These are phyloP conservation scores for Tokudaia muenninki DNA, from an alignment of 2,797 vertebrate genomes.

Conservation along the genomic window DNA sequence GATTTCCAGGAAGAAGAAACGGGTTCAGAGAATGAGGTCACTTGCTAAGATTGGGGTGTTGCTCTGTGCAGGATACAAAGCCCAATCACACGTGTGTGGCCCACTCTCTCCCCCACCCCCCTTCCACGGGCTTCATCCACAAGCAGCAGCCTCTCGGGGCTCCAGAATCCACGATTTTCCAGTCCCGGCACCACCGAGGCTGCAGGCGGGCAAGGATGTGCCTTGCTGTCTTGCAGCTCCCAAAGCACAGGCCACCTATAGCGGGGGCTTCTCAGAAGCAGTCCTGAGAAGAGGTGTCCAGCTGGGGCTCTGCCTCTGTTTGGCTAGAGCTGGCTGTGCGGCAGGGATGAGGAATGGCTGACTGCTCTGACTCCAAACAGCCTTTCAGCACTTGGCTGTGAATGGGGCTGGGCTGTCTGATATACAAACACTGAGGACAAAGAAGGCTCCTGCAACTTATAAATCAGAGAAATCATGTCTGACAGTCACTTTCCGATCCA, in stretches of 20 bases:
- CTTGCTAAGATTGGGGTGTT: neutral
- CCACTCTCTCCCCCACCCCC: neutral
- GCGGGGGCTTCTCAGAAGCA: neutral
- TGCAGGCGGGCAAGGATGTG: neutral
- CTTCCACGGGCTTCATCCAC: neutral
- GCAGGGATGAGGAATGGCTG: slow-evolving; percentile 14
- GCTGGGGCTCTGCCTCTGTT: neutral
- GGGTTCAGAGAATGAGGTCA: slow-evolving; percentile 1
- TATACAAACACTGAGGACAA: slow-evolving; percentile 81
- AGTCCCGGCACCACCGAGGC: neutral
- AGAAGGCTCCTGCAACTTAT: slow-evolving; percentile 81
- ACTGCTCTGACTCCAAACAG: slow-evolving; percentile 28
- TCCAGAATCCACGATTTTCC: neutral
- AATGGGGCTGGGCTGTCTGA: slow-evolving; percentile 42
- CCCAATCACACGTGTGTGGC: too few relatives aligned
- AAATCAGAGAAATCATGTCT: slow-evolving; percentile 86
- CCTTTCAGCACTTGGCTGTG: slow-evolving; percentile 68
- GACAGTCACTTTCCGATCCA: slow-evolving; percentile 84
- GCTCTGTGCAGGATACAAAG: neutral
- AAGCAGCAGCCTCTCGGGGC: neutral
- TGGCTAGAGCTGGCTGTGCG: neutral
- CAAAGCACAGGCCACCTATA: neutral
- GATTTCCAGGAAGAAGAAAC: slow-evolving; percentile 22
- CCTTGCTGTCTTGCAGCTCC: neutral
- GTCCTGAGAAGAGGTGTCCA: neutral